Conservation (phyloP, 1,140 invertebrate species). For the Tenebrio molitor region DNA sequence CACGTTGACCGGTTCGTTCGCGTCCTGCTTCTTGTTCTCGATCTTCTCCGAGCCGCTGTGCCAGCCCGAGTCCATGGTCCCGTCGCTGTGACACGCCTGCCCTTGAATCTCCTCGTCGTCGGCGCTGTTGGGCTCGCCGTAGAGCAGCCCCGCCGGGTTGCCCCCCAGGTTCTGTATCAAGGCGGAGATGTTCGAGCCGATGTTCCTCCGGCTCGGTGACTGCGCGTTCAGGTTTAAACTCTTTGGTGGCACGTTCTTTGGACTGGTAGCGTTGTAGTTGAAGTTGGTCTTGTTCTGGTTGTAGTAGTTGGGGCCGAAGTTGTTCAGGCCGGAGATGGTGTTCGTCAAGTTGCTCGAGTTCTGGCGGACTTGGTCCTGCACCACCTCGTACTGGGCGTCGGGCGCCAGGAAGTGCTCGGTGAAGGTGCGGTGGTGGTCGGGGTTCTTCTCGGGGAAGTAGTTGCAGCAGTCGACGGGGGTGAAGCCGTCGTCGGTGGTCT, state of each 20-base stretch:
- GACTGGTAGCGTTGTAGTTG: constrained; percentile 49
- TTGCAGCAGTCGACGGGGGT: constrained; percentile 59
- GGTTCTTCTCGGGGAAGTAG: constrained; percentile 57
- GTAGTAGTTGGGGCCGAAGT: constrained; percentile 60
- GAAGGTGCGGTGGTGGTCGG: constrained; percentile 51
- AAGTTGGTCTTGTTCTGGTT: constrained; percentile 56
- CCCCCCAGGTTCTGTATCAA: constrained; percentile 66
- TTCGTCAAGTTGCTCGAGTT: constrained; percentile 61
- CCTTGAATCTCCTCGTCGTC: constrained; percentile 61
- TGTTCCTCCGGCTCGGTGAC: constrained; percentile 56
- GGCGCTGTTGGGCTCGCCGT: constrained; percentile 60
- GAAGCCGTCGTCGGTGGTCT: constrained; percentile 64
- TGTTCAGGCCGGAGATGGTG: constrained; percentile 63
- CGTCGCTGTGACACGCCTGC: constrained; percentile 63
- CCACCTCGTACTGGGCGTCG: constrained; percentile 75
- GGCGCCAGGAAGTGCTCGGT: constrained; percentile 70
- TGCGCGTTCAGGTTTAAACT: constrained; percentile 58
- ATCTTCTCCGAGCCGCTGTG: constrained; percentile 65
- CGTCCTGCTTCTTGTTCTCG: constrained; percentile 51
- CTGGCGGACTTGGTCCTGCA: constrained; percentile 65
- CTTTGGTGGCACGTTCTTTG: constrained; percentile 60
- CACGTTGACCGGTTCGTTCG: constrained; percentile 52
- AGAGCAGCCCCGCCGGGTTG: constrained; percentile 63
- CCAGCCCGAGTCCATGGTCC: constrained; percentile 66
- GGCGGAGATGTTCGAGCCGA: constrained; percentile 64